phyloP scores from a whole-genome alignment of 1,140 invertebrate genomes.

The Penaeus vannamei region DNA sequence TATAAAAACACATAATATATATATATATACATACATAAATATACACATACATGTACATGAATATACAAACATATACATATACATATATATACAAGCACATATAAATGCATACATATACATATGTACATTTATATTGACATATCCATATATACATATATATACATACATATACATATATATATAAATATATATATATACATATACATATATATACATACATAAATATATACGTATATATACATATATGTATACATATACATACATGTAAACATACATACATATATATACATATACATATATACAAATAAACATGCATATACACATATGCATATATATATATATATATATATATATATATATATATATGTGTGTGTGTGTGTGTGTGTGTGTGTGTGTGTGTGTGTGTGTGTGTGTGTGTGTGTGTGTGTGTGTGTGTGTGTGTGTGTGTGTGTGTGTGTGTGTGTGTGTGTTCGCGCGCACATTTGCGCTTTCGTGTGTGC shows the following conservation, averaged over 20 bases:
- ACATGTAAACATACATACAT: neutral
- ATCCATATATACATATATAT: neutral
- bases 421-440: neutral
- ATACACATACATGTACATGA: no score
- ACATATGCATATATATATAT: no score
- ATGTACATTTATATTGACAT: neutral
- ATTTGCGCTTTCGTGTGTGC: neutral
- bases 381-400: no score
- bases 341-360: no score
- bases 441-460: no score
- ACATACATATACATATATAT: neutral
- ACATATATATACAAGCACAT: neutral
- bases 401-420: neutral
- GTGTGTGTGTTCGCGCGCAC: neutral
- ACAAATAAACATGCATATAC: neutral
- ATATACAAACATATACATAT: no score
- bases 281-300: neutral
- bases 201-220: constrained; percentile 13
- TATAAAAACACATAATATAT: no score
- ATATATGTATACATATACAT: constrained; percentile 9
- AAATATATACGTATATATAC: constrained; percentile 16
- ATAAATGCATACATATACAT: neutral
- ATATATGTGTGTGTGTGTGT: no score
- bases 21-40: no score
- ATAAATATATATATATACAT: neutral